Base-by-base conservation (phyloP, 2,888 invertebrate genomes). In the Baccha elongata region DNA sequence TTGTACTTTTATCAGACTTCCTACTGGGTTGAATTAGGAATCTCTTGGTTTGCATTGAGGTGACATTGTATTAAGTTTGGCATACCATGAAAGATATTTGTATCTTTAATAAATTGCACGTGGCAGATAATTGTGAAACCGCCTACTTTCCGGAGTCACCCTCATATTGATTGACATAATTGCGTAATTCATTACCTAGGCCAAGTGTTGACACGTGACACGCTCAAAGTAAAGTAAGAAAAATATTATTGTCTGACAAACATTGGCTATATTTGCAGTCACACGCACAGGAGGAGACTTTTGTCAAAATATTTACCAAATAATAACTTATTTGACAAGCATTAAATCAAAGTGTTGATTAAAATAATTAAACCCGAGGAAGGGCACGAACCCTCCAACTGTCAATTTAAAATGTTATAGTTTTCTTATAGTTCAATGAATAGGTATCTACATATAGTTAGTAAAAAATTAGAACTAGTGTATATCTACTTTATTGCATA, bases 41-140 rank as follows among this genome's bases (percentile, higher is more conserved):
- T 78, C 78, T 83, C 64, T 78, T 78, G 83, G 83, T 83, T 78
- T 83, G 26, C 21, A 37, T 72, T 68, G 72, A 55, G 72, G 67
- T 75, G 40, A 65, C 50, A 52, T 62, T 53, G 60, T 53, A 68
- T 72, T 68, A 68, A 64, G 40, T 53, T 62, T 72, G 71, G 64
- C 44, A 69, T 23, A 53, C 32, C 62, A 58, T 44, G 55, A 23
- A 42, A 29, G 50, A 50, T 76, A 52, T 64, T 64, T 74, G 53
- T 60, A 55, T 69, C 69, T 52, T 69, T 75, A 65, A 81, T 75
- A 50, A 58, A 40, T 23, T 15, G 53, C 81, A 76, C 81, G 81
- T 81, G 81, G 19, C 71, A 26, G 32, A 52, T 17, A 26, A 64
- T 58, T 74, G 15, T 40, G 37, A 73, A 68, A 44, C 52, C 53